Conservation (phyloP, 2,888 invertebrate species). For the Xanthorhoe designata region DNA sequence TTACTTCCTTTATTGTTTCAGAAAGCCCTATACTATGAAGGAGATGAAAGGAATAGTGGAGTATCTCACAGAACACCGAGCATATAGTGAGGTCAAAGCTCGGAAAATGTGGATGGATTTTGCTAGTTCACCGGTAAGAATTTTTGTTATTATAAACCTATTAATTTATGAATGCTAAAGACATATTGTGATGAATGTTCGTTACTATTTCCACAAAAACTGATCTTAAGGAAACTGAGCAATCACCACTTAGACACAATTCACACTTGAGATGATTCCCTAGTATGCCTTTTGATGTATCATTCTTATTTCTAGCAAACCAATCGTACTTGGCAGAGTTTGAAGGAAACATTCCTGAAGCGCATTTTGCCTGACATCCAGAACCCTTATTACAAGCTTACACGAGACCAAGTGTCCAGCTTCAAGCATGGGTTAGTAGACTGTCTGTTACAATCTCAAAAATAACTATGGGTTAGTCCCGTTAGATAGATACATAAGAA, state of each 20-base stretch:
- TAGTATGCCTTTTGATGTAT: too few species aligned
- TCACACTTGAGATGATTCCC: too few species aligned
- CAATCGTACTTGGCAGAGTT: slow-evolving; percentile 79
- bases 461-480: too few species aligned
- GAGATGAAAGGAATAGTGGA: slow-evolving; percentile 77
- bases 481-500: too few species aligned
- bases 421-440: slow-evolving; percentile 69
- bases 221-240: too few species aligned
- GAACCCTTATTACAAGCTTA: slow-evolving; percentile 76
- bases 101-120: slow-evolving; percentile 79
- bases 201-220: too few species aligned
- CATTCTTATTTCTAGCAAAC: slow-evolving; percentile 56
- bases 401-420: slow-evolving; percentile 65
- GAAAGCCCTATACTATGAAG: slow-evolving; percentile 68
- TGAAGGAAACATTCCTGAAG: slow-evolving; percentile 80
- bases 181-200: too few species aligned
- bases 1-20: slow-evolving; percentile 46
- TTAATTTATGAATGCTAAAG: too few species aligned
- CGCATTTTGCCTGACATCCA: slow-evolving; percentile 76
- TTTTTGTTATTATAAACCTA: slow-evolving; percentile 8
- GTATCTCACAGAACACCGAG: slow-evolving; percentile 65
- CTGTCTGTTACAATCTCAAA: too few species aligned
- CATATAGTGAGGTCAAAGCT: slow-evolving; percentile 67
- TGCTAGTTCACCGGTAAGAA: slow-evolving; percentile 66
- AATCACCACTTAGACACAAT: too few species aligned